phyloP scores from a whole-genome alignment of 1,140 invertebrate genomes.

The Drosophila albomicans region DNA sequence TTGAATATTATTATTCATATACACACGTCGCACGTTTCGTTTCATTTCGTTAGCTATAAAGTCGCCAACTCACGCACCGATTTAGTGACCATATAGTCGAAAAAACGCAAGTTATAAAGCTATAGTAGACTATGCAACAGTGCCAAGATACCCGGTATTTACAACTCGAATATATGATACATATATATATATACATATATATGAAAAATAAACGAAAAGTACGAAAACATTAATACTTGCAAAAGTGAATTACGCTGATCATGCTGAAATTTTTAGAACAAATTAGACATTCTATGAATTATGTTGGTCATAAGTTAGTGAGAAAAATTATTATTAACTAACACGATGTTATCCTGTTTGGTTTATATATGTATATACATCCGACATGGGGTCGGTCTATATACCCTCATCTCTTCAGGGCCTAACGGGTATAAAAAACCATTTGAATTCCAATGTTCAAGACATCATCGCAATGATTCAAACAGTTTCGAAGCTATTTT shows the following conservation, averaged over 20 bases:
- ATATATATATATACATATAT: not conserved
- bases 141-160: not conserved
- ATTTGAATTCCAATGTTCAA: slow-evolving; percentile 56
- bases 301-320: no score
- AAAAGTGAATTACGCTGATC: not conserved
- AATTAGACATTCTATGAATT: no score
- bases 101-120: not conserved
- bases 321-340: no score
- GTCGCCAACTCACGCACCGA: slow-evolving; percentile 50
- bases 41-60: slow-evolving; percentile 69
- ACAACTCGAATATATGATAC: not conserved
- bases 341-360: no score
- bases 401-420: not conserved
- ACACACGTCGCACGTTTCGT: slow-evolving; percentile 61
- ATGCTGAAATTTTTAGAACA: no score
- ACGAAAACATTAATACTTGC: not conserved
- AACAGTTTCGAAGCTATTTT: slow-evolving; percentile 15
- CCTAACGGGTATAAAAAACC: slow-evolving; percentile 20
- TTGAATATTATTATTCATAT: slow-evolving; percentile 82
- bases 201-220: not conserved
- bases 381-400: no score
- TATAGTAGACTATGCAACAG: not conserved
- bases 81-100: slow-evolving; percentile 59
- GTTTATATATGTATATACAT: no score
- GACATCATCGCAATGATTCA: slow-evolving; percentile 36